Base-by-base conservation (phyloP, 1,140 invertebrate species). In the Drosophila busckii region DNA sequence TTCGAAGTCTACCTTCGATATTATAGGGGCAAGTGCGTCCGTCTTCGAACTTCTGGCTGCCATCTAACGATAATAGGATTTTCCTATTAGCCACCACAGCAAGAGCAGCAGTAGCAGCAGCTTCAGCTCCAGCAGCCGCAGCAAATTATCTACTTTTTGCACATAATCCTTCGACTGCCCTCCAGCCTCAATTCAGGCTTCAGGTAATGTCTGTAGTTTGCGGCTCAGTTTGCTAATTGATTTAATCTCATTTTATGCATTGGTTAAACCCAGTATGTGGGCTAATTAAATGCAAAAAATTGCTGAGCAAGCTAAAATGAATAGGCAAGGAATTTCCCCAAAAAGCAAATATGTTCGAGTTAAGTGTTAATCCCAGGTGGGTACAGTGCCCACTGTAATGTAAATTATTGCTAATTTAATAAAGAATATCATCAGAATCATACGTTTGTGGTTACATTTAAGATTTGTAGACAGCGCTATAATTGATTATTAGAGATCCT, bases 81-180 rank as follows among this genome's bases (percentile, higher is more conserved):
- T 58, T 42, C 67, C 73, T 56, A 55, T 50, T 69, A 76, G 70
- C 58, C 50, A 34, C 42, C n/a, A n/a, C n/a, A n/a, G n/a, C n/a
- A n/a, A n/a, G n/a, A n/a, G n/a, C n/a, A n/a, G n/a, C n/a, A n/a
- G n/a, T n/a, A n/a, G n/a, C n/a, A n/a, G n/a, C n/a, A n/a, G n/a
- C n/a, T n/a, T n/a, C n/a, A n/a, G n/a, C n/a, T n/a, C n/a, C n/a
- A n/a, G n/a, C n/a, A n/a, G n/a, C 26, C n/a, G 35, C 26, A 20
- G 44, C 25, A 13, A 48, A 25, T 38, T 44, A 10, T 8, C 10
- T 16, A 8, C 10, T 22, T 34, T 20, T 23, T 31, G 17, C 25
- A 8, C 16, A n/a, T n/a, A n/a, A n/a, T 28, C 2, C 13, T 8
- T 26, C 8, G 1, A 2, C 26, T 15, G 28, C n/a, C 22, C 6